Evolutionary conservation across 2,113 vertebrate species (phyloP).

Genomic region (Pseudopodoces humilis): DNA sequence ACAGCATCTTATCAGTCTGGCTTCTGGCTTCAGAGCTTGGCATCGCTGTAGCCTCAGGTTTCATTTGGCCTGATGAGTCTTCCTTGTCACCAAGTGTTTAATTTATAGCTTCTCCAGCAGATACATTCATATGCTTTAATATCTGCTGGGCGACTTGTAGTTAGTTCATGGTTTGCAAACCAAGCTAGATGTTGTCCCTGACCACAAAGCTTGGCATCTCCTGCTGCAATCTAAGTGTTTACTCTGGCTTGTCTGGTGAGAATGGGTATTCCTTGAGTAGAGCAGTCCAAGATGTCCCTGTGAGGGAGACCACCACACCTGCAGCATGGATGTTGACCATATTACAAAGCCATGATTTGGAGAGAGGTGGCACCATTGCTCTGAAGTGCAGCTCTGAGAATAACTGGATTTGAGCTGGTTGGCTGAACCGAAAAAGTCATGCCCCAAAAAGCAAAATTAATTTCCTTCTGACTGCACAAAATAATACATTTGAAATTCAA

Average conservation of each 20-base stretch:
- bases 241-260: background rate
- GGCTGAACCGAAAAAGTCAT: slow-evolving; percentile 24
- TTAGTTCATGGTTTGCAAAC: background rate
- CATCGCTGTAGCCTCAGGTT: background rate
- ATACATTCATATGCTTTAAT: background rate
- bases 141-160: background rate
- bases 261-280: background rate
- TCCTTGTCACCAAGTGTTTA: background rate
- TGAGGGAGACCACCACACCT: background rate
- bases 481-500: background rate
- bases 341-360: background rate
- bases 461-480: slow-evolving; percentile 11
- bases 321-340: background rate
- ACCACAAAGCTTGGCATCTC: background rate
- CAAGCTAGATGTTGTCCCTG: background rate
- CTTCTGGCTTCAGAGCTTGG: background rate
- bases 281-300: background rate
- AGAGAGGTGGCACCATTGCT: slow-evolving; percentile 4
- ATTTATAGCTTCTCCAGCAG: background rate
- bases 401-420: slow-evolving; percentile 53
- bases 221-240: background rate
- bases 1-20: background rate
- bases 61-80: background rate
- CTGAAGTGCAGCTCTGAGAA: background rate
- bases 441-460: background rate